Evolutionary conservation across 1,140 invertebrate genomes (phyloP), one percentile per base, ranked within the genome.

Genomic region (Pinna nobilis): DNA sequence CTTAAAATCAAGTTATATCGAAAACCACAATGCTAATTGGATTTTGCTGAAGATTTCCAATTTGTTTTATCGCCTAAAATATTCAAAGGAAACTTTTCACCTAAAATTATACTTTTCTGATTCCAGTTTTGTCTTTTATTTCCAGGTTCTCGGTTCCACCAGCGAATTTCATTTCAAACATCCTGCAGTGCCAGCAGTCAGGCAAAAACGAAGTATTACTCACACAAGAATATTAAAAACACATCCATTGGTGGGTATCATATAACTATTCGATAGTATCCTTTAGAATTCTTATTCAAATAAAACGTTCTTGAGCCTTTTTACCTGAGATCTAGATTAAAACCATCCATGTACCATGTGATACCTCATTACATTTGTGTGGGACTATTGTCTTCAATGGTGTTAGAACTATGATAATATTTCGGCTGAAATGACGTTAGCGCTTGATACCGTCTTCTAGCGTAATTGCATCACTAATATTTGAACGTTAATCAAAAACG

Each of bases 151-250:
- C 70, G 93, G 94, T 25, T 96, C 95, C 35, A 91, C 93, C 71
- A 93, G 92, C 64, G 96, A 97, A 88, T 98, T 95, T 90, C 96
- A 98, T 88, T 98, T 99, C 89, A 91, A 96, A 32, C 96, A 98
- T 86, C 92, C 92, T 77, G 94, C 94, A 13, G 88, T 99, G 53
- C 94, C 96, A n/a, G 93, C 95, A 78, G 94, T 94, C 28, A 91
- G 97, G 39, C 92, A 92, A 47, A 94, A 94, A 83, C 90, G 97
- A 73, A 97, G 96, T 82, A 91, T 98, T 61, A 91, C 93, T 6
- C 96, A 98, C 84, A 94, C 93, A 55, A 91, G 96, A 78, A 91
- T 92, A 75, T 91, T 99, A 23, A 97, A 97, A 89, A 93, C 94
- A 39, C 95, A 98, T 90, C 96, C 96, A 64, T 84, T 95, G 91